Evolutionary conservation across 2,888 invertebrate species (phyloP).

Genomic region (Pyrocoelia pectoralis): DNA sequence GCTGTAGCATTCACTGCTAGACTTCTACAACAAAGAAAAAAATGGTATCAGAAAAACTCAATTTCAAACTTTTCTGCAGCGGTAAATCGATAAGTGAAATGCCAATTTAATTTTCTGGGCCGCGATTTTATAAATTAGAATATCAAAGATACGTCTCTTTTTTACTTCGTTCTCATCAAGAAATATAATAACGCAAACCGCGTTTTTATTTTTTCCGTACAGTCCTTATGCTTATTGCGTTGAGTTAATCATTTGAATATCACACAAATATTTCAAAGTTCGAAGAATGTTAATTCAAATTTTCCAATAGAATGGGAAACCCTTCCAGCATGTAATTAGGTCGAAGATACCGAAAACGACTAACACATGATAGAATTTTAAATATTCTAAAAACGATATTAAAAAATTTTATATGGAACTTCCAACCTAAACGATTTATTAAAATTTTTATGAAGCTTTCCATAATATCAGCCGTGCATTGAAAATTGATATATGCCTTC

Average conservation of each 20-base stretch:
- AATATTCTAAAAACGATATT: too few species aligned
- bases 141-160: slow-evolving; percentile 12
- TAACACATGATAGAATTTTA: too few species aligned
- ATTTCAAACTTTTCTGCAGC: slow-evolving; percentile 12
- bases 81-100: background rate
- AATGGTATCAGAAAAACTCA: slow-evolving; percentile 14
- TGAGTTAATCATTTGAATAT: background rate
- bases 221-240: background rate
- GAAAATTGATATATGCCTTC: background rate
- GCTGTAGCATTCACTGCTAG: slow-evolving; percentile 77
- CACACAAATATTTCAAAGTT: too few species aligned
- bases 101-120: slow-evolving; percentile 29
- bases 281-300: too few species aligned
- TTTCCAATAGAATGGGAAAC: too few species aligned
- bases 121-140: slow-evolving; percentile 24
- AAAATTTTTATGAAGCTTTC: background rate
- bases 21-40: slow-evolving; percentile 64
- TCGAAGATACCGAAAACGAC: too few species aligned
- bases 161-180: background rate
- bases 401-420: too few species aligned
- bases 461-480: background rate
- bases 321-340: too few species aligned
- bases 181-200: background rate
- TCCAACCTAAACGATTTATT: background rate
- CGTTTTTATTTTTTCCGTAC: background rate